phyloP scores from a whole-genome alignment of 2,888 invertebrate species.

The Cremastobaeus sp. region DNA sequence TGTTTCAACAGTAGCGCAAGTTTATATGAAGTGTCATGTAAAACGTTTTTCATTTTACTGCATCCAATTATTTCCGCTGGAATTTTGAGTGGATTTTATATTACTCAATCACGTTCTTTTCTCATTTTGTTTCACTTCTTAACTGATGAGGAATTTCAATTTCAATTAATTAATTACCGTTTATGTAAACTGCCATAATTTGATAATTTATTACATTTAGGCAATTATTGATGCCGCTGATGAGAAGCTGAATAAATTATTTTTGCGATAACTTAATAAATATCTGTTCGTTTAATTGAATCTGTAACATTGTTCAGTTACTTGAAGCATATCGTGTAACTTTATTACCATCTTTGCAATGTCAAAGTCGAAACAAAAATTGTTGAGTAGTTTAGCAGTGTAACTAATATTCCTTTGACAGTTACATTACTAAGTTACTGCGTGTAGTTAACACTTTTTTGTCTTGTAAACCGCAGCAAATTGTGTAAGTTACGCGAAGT shows the following conservation, averaged over 20 bases:
- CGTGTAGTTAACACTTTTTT: conserved; percentile 12
- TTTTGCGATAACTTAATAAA: no score
- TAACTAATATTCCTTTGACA: conserved; percentile 20
- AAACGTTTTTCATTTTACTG: conserved; percentile 22
- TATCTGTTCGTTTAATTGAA: no score
- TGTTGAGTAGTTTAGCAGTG: conserved; percentile 5
- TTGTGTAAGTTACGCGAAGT: conserved; percentile 17
- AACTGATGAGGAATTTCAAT: neutral
- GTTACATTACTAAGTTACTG: conserved; percentile 24
- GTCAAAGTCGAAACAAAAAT: conserved; percentile 3
- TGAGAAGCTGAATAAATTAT: no score
- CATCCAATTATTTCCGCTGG: conserved; percentile 28
- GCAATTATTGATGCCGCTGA: no score
- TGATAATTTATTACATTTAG: no score
- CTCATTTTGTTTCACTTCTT: neutral
- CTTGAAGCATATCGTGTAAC: no score
- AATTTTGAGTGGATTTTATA: conserved; percentile 31
- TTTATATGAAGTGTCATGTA: conserved; percentile 36
- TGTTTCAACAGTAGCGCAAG: conserved; percentile 28
- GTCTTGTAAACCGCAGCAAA: conserved; percentile 13
- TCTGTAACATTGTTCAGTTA: no score
- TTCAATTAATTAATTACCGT: conserved; percentile 3
- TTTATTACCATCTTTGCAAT: neutral
- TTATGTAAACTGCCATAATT: no score
- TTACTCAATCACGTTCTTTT: conserved; percentile 9